Percentiles rank a stretch among this genome's conserved stretches.
These are phyloP conservation scores for Caretta caretta DNA, from an alignment of 2,113 vertebrate species.

Conservation along the genomic window DNA sequence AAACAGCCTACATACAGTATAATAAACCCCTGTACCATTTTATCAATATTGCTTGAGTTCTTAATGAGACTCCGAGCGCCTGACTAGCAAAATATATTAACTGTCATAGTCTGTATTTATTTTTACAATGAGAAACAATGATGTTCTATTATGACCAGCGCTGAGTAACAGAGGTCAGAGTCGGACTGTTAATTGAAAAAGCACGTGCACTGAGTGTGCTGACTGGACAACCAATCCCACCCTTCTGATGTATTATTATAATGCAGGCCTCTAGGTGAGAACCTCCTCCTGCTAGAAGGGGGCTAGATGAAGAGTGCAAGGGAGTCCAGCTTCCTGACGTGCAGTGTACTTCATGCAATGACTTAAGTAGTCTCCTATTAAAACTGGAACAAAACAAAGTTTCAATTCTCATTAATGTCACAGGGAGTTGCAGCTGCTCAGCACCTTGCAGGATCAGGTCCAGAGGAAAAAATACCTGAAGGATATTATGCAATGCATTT, in stretches of 20 bases:
- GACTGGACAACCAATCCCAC: neutral
- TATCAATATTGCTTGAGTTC: constrained; percentile 74
- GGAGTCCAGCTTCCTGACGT: neutral
- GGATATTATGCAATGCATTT: neutral
- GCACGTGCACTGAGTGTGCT: neutral
- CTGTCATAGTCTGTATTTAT: constrained; percentile 80
- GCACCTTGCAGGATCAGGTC: neutral
- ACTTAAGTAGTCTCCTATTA: neutral
- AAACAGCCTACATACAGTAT: constrained; percentile 46
- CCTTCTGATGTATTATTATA: neutral
- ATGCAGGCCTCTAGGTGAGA: neutral
- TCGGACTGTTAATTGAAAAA: constrained; percentile 66
- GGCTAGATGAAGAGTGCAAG: neutral
- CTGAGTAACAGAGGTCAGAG: constrained; percentile 59
- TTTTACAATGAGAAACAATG: constrained; percentile 74
- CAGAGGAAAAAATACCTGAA: neutral
- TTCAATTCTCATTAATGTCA: neutral
- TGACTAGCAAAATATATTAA: constrained; percentile 79
- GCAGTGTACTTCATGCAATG: neutral
- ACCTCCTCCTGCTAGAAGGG: neutral
- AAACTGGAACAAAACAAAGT: neutral
- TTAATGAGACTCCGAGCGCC: constrained; percentile 77
- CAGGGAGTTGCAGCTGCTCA: neutral
- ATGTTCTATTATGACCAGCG: constrained; percentile 67
- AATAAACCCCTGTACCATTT: constrained; percentile 79